phyloP scores from a whole-genome alignment of 2,888 invertebrate species.

The Tanypteryx hageni region DNA sequence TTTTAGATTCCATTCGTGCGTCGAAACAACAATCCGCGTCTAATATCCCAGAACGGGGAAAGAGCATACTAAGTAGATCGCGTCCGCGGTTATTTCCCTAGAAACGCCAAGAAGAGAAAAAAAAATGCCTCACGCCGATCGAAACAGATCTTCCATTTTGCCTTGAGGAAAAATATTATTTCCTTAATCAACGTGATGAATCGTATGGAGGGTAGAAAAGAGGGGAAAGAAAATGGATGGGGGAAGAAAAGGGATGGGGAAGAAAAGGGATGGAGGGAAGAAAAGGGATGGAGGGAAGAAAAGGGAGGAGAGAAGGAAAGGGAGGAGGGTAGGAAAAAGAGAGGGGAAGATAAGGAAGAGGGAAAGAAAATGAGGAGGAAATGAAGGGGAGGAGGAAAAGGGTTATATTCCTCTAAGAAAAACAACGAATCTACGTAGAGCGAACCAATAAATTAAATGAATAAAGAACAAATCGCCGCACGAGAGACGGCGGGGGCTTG shows the following conservation, averaged over 20 bases:
- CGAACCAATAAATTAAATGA: constrained; percentile 48
- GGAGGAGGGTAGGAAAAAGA: neutral
- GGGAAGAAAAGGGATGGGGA: neutral
- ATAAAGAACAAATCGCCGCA: constrained; percentile 21
- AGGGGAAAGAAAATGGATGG: neutral
- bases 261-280: neutral
- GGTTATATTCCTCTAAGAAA: constrained; percentile 20
- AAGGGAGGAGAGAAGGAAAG: too few relatives aligned
- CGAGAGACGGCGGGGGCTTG: neutral
- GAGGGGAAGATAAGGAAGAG: neutral
- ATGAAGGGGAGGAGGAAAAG: constrained; percentile 33
- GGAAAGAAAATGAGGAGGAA: neutral
- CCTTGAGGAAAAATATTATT: neutral
- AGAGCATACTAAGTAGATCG: too few relatives aligned
- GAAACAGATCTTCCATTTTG: constrained; percentile 18
- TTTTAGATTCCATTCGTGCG: too few relatives aligned
- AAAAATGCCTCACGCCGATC: neutral
- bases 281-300: neutral
- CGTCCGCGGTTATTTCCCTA: neutral
- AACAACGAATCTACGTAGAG: constrained; percentile 32
- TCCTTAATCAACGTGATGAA: constrained; percentile 52
- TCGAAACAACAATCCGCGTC: too few relatives aligned
- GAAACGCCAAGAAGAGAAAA: neutral
- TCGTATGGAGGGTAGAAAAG: neutral
- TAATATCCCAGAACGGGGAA: too few relatives aligned